Evolutionary conservation across 2,888 invertebrate species (phyloP), one percentile per base, ranked within the genome.

Genomic region (Steinernema hermaphroditum): DNA sequence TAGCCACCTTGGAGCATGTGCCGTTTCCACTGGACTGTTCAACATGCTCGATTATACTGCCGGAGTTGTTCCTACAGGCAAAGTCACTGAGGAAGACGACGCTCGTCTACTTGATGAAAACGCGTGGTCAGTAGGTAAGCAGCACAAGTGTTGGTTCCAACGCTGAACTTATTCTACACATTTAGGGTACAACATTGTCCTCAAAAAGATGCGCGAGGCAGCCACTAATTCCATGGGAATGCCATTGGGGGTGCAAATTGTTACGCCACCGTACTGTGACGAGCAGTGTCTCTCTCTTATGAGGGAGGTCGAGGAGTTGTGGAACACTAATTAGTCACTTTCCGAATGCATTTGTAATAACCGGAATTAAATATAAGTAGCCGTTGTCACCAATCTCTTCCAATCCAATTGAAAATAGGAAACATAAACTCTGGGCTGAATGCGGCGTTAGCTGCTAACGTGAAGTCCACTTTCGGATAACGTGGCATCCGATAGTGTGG

Each of bases 41-140:
- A 88, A 88, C 72, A 71, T 87, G 70, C 76, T 88, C 9, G 86
- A 88, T 79, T 86, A 86, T 54, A 87, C 88, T 0, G 83, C 85
- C 32, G 88, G 88, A 9, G 82, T 86, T 9, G 84, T 88, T 1
- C 88, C 87, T 6, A 81, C 87, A 46, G 87, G 86, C 9, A 80
- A 77, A 24, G 87, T 82, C 2, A 82, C 77, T 4, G 62, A 76
- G n/a, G 78, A 81, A 29, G 84, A 85, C 68, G 81, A 82, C 22
- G 70, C 72, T 14, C 71, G 74, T 19, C 62, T 83, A 41, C 44
- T 74, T 62, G 81, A 83, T 70, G 82, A 85, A 46, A 77, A 72
- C 8, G 69, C 77, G 14, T 83, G 79, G 74, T 77, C 78, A 2
- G 76, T 78, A 34, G 83, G 83, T 79, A 34, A 34, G 75, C 72